Base-by-base conservation (phyloP, 53 echinoderm and acorn worm species). In the Patiria pectinifera region DNA sequence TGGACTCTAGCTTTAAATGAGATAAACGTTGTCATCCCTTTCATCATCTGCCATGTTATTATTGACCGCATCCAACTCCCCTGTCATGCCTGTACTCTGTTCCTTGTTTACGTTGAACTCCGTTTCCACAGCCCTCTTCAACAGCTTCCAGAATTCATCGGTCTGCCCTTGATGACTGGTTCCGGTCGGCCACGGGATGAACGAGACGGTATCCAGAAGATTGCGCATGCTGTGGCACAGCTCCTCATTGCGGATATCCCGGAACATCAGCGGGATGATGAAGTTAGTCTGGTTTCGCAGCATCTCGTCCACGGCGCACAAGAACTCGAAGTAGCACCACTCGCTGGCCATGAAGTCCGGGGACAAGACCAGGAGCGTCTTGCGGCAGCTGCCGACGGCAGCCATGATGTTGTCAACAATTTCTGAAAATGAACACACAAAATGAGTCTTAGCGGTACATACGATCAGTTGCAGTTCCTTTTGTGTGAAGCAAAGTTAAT, bases 301-400 rank as follows among this genome's bases (percentile, higher is more conserved):
- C 90, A 80, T 81, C 70, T 90, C 90, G 22, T 80, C 90, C 89
- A 97, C 71, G 82, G 96, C 96, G 10, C 92, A 87, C 89, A 96
- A 35, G 79, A 96, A 95, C 91, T 97, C 97, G 18, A 94, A 95
- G 70, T 85, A 90, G 93, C 97, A 97, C 97, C 97, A 97, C 13
- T 93, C 87, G 53, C 96, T 97, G 69, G 69, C 76, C 92, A 97
- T 93, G 80, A 97, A 97, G 89, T 93, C 97, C 12, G 95, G 95
- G 21, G 97, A 94, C 45, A 97, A 45, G 82, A 97, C 93, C 18
- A 97, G 92, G 77, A 97, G 91, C 35, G 95, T 87, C 83, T 97
- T 97, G 82, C 92, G 95, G 10, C 92, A 71, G 21, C 93, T 96
- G 18, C 94, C 88, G 69, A 97, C 93, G 0, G 93, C 92, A 79